phyloP scores from a whole-genome alignment of 2,888 invertebrate species.

The Romanomermis culicivorax region DNA sequence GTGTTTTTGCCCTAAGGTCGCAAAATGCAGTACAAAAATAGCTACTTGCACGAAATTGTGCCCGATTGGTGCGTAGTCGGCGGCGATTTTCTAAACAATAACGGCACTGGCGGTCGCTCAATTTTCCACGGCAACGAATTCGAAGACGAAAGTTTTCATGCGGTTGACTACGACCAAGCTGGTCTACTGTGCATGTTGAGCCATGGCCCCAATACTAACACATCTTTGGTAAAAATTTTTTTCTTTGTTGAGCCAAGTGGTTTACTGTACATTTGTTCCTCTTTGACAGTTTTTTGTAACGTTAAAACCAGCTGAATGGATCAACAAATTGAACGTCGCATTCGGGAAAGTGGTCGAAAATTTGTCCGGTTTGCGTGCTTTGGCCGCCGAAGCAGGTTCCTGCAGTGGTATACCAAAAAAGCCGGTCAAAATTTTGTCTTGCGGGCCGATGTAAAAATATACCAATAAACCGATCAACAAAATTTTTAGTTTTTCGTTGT shows the following conservation, averaged over 20 bases:
- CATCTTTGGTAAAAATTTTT: slow-evolving; percentile 2
- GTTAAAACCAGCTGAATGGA: slow-evolving; percentile 2
- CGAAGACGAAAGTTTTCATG: slow-evolving; percentile 3
- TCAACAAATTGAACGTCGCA: neutral
- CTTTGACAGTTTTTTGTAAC: slow-evolving; percentile 4
- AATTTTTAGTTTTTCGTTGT: too few species aligned
- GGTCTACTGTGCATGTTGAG: slow-evolving; percentile 8
- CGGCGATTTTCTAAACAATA: slow-evolving; percentile 6
- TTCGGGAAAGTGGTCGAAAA: slow-evolving; percentile 5
- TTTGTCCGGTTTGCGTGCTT: neutral
- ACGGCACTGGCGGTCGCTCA: slow-evolving; percentile 8
- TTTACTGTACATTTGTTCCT: neutral
- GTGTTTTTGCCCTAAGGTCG: too few species aligned
- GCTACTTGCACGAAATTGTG: neutral
- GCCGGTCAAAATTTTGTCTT: neutral
- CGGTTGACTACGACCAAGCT: neutral
- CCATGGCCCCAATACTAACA: slow-evolving; percentile 7
- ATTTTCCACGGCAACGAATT: slow-evolving; percentile 5
- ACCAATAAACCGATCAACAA: too few species aligned
- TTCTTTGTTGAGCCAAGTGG: neutral
- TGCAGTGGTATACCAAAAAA: neutral
- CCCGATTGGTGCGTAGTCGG: slow-evolving; percentile 2
- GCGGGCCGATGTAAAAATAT: too few species aligned
- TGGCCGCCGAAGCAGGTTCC: neutral
- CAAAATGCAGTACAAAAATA: slow-evolving; percentile 4